Evolutionary conservation across 2,797 vertebrate species (phyloP), one percentile per base, ranked within the genome.

Genomic region (Crax fasciolata): DNA sequence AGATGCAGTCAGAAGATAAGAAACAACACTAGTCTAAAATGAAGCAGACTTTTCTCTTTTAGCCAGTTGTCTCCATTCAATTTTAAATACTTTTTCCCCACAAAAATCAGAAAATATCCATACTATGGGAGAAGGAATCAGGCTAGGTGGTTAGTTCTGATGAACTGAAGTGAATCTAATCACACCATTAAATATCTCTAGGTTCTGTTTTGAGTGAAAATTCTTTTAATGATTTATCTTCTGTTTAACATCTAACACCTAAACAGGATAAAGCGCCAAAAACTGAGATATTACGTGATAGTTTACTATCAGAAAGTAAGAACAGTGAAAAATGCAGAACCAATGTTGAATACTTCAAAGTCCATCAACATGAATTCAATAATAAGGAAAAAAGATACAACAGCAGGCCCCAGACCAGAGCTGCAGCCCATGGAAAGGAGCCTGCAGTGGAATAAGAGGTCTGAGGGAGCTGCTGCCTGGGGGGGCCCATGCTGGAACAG

Each of bases 191-290:
- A 78, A 83, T 84, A 79, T 79, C 62, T 95, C 78, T 54, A 86
- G 52, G 32, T 86, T 91, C 32, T 49, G 54, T 80, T 93, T 87
- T 68, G 24, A 20, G 21, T 87, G 62, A 84, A 93, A 67, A 78
- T 87, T 49, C 66, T 20, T 81, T 83, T 54, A 93, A 83, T 93
- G n/a, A 90, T 78, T 96, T 94, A 55, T 86, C 54, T 96, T 95
- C 80, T 58, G 30, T 91, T 8, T 83, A 94, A 73, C 57, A 96
- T 91, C 92, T 97, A 46, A 12, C 85, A 61, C 43, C n/a, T n/a
- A n/a, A n/a, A n/a, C n/a, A n/a, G n/a, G n/a, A n/a, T n/a, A n/a
- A n/a, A n/a, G n/a, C n/a, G n/a, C n/a, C n/a, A n/a, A n/a, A n/a
- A n/a, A n/a, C n/a, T n/a, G n/a, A n/a, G 54, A 15, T 66, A 52